These are phyloP conservation scores for Xenopus petersii DNA, from an alignment of 2,797 vertebrate species.

Conservation along the genomic window DNA sequence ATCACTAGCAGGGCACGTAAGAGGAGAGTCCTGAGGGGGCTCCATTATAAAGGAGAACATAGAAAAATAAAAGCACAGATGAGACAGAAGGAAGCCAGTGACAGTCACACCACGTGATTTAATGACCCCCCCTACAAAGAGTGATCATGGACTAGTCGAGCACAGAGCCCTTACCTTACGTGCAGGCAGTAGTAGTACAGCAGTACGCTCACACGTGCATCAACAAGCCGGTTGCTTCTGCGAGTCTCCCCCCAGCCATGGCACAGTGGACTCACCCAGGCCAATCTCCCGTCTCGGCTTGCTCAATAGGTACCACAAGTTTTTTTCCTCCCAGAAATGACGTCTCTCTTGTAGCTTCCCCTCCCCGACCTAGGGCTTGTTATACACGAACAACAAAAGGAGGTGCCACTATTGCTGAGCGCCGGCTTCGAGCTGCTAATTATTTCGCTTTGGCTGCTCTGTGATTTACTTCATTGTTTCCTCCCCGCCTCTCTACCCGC, in stretches of 20 bases:
- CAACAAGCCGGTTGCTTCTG: not conserved
- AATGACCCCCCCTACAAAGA: not conserved
- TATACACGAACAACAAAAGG: conserved; percentile 26
- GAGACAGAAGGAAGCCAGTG: too few relatives aligned
- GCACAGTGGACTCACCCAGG: conserved; percentile 8
- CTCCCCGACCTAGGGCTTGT: conserved; percentile 13
- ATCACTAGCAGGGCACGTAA: too few relatives aligned
- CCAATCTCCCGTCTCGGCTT: conserved; percentile 8
- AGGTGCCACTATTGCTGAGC: not conserved
- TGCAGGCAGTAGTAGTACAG: not conserved
- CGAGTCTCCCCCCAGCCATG: conserved; percentile 16
- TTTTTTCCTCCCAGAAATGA: conserved; percentile 33
- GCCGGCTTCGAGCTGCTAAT: not conserved
- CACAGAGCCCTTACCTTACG: not conserved
- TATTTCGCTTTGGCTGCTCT: not conserved
- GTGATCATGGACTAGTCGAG: not conserved
- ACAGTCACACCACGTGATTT: too few relatives aligned
- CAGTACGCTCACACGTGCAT: conserved; percentile 19
- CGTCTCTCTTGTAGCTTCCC: conserved; percentile 9
- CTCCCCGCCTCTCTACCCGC: not conserved
- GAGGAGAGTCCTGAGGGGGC: too few relatives aligned
- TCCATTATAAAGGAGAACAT: too few relatives aligned
- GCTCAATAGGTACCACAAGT: conserved; percentile 25
- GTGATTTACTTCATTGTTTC: not conserved
- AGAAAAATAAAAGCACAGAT: too few relatives aligned